Evolutionary conservation across 2,797 vertebrate species (phyloP), one percentile per base, ranked within the genome.

Genomic region (Chiloscyllium punctatum): DNA sequence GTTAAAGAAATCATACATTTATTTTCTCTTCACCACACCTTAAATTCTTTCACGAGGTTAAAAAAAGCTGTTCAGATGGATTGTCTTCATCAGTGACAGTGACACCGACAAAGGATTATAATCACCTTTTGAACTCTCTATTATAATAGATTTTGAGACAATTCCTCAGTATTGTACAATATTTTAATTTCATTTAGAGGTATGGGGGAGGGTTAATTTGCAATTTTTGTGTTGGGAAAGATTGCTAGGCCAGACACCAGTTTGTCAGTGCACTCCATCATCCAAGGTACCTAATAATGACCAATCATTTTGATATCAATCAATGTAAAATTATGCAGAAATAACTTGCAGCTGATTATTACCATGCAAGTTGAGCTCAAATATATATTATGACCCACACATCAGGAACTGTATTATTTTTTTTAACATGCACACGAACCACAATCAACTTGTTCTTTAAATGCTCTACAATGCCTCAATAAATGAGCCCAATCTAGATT

Each of bases 211-310:
- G 30, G 87, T 57, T 57, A 90, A 90, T 57, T 90, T 57, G 51
- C 42, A 88, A 30, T 88, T 48, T 48, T 87, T 53, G 25, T 53
- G 3, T 30, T 57, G 27, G 51, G 30, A 90, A 90, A 33, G 13
- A 25, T 53, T 90, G 87, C 53, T 62, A 18, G 27, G 4, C 30
- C 53, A 90, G 87, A 62, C 87, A 57, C 25, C 87, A 57, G 27
- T 62, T 57, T 90, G 87, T 90, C 87, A 90, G 87, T 90, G 11
- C 87, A 90, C 87, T 57, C 87, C 87, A 90, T 90, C 87, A 90
- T 57, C 30, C 53, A n/a, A 90, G 53, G 30, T 90, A 57, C 30
- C 62, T 90, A 90, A 90, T 62, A 90, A 88, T 62, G 48, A n/a
- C 15, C 1, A 90, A 57, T 33, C 51, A 90, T 57, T 90, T 33